Conservation (phyloP, 2,797 vertebrate genomes). For the Anableps anableps region DNA sequence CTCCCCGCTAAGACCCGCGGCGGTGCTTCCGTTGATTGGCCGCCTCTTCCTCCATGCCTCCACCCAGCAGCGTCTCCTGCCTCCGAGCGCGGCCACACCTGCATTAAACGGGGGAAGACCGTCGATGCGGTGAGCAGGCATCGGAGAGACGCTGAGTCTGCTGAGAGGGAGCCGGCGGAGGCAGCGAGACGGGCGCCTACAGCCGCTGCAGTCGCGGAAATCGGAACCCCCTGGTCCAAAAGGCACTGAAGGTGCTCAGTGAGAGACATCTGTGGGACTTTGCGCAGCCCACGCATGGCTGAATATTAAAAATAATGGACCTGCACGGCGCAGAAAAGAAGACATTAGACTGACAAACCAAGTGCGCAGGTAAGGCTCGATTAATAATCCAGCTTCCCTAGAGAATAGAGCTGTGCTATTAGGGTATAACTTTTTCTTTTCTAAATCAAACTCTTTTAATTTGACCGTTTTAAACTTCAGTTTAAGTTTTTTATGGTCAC, state of each 20-base stretch:
- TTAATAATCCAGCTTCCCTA: neutral
- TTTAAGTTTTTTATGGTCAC: neutral
- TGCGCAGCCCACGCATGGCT: neutral
- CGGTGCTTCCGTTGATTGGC: slow-evolving; percentile 42
- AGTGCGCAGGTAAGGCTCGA: slow-evolving; percentile 64
- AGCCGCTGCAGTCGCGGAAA: neutral
- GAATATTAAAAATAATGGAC: slow-evolving; percentile 10
- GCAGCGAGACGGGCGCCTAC: neutral
- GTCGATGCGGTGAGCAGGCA: slow-evolving; percentile 35
- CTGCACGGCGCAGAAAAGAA: neutral
- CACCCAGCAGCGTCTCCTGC: slow-evolving; percentile 61
- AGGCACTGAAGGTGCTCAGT: neutral
- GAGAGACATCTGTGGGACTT: slow-evolving; percentile 15
- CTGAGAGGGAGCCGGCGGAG: slow-evolving; percentile 2
- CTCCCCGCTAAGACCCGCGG: neutral
- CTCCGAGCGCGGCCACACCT: slow-evolving; percentile 76
- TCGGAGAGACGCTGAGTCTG: slow-evolving; percentile 10
- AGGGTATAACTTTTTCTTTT: slow-evolving; percentile 48
- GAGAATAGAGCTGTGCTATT: slow-evolving; percentile 5
- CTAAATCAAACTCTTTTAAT: neutral
- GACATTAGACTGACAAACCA: slow-evolving; percentile 23
- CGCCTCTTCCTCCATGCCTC: slow-evolving; percentile 36
- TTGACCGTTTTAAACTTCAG: slow-evolving; percentile 11
- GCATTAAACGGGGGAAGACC: slow-evolving; percentile 81
- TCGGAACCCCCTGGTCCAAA: neutral